phyloP scores from a whole-genome alignment of 2,888 invertebrate genomes.

The Xanthorhoe designata region DNA sequence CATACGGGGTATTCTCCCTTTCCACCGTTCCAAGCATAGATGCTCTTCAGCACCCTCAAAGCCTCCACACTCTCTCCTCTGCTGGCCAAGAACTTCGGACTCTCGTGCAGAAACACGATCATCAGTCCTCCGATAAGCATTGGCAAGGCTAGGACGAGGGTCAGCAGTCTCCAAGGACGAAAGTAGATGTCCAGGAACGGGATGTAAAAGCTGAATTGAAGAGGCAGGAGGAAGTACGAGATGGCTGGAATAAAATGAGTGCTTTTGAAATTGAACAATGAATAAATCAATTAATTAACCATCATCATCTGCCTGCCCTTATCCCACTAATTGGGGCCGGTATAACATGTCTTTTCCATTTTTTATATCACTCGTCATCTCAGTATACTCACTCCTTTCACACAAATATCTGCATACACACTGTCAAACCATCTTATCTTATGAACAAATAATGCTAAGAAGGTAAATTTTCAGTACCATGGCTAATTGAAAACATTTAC shows the following conservation, averaged over 20 bases:
- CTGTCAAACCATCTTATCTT: too few species aligned
- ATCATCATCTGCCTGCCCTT: too few species aligned
- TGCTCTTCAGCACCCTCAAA: conserved; percentile 63
- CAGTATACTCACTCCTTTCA: too few species aligned
- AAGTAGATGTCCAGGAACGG: conserved; percentile 76
- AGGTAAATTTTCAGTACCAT: too few species aligned
- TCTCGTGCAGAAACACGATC: conserved; percentile 87
- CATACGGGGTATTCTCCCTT: conserved; percentile 58
- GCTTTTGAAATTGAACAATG: too few species aligned
- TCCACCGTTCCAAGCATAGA: conserved; percentile 59
- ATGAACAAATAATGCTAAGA: too few species aligned
- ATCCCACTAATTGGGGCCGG: too few species aligned
- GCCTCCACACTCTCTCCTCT: conserved; percentile 85
- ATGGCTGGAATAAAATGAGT: conserved; percentile 70
- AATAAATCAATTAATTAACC: too few species aligned
- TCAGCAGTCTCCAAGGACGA: conserved; percentile 89
- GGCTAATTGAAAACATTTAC: too few species aligned
- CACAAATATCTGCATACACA: too few species aligned
- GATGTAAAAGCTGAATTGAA: conserved; percentile 65
- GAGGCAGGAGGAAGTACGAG: conserved; percentile 88
- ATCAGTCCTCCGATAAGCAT: conserved; percentile 82
- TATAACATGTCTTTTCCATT: too few species aligned
- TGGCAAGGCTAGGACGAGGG: conserved; percentile 70
- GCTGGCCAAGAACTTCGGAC: conserved; percentile 89
- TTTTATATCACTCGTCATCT: too few species aligned